These are phyloP conservation scores for Dendrocincla fuliginosa DNA, from an alignment of 2,797 vertebrate genomes.

Conservation along the genomic window DNA sequence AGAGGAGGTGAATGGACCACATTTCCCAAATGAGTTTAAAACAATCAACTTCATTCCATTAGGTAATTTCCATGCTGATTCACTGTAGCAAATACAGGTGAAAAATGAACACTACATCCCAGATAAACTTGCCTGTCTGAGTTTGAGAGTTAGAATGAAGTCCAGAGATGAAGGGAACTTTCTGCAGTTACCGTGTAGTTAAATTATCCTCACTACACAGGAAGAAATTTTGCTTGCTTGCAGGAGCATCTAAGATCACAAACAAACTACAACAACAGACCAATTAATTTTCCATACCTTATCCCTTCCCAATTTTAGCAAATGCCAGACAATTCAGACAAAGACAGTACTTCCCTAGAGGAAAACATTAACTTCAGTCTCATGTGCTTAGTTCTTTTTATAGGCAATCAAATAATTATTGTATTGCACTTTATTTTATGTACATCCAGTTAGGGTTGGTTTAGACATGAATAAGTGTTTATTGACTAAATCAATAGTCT, in stretches of 20 bases:
- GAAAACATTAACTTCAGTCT: background rate
- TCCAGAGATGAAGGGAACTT: background rate
- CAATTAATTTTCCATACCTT: constrained; percentile 1
- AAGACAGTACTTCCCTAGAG: background rate
- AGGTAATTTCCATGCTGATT: background rate
- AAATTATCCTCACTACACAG: background rate
- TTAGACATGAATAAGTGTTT: constrained; percentile 50
- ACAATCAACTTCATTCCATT: background rate
- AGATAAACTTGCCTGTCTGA: background rate
- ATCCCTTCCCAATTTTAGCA: background rate
- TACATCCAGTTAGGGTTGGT: constrained; percentile 19
- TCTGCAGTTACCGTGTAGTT: background rate
- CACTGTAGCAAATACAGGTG: background rate
- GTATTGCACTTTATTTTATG: constrained; percentile 46
- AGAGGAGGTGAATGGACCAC: background rate
- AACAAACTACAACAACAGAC: background rate
- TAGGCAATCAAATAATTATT: constrained; percentile 53
- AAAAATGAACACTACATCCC: background rate
- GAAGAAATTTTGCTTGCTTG: constrained; percentile 2
- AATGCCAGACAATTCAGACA: background rate
- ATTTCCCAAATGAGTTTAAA: background rate
- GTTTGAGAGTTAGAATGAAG: background rate
- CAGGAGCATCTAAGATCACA: background rate
- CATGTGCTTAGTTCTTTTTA: background rate
- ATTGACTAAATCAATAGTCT: constrained; percentile 61